Evolutionary conservation across 2,113 vertebrate genomes (phyloP), one percentile per base, ranked within the genome.

Genomic region (Fukomys damarensis): DNA sequence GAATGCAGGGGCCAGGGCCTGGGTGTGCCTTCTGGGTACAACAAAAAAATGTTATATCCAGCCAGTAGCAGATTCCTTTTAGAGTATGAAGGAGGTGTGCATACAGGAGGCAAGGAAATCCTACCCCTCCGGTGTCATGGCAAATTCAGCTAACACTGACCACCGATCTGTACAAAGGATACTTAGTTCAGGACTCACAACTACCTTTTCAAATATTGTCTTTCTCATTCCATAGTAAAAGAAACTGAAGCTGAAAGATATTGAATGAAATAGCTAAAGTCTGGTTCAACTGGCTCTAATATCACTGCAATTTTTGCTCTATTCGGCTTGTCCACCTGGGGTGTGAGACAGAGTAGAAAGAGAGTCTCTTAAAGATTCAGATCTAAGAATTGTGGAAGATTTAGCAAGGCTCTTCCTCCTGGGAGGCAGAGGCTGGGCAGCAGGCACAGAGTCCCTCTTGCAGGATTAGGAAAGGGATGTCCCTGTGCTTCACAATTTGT

Each of bases 221-320:
- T 54, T 84, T 82, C 77, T 89, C 35, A 22, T 35, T 81, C 74
- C n/a, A 43, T 19, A 82, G 79, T 61, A 68, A 58, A 93, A 92
- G 52, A 93, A 92, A 91, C 61, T 20, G 58, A 95, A 70, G n/a
- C 76, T 91, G n/a, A 43, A 70, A 90, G 68, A 80, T 72, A 65
- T 7, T 46, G 38, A 77, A 35, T 35, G 43, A 80, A 74, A 63
- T 26, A 6, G 46, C 63, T 32, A 11, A 89, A 65, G 65, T 90
- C 49, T 61, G 16, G 24, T 61, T 81, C 70, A 65, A 38, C 30
- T 26, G 68, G 5, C 66, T 84, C 24, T 80, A 14, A 70, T 66
- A 72, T 59, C 86, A 74, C 66, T 20, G 22, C 9, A 22, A 24
- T 89, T 89, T 91, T 63, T 81, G 30, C 49, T 26, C 2, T 20